Evolutionary conservation across 2,797 vertebrate genomes (phyloP).

Genomic region (Trematomus bernacchii): DNA sequence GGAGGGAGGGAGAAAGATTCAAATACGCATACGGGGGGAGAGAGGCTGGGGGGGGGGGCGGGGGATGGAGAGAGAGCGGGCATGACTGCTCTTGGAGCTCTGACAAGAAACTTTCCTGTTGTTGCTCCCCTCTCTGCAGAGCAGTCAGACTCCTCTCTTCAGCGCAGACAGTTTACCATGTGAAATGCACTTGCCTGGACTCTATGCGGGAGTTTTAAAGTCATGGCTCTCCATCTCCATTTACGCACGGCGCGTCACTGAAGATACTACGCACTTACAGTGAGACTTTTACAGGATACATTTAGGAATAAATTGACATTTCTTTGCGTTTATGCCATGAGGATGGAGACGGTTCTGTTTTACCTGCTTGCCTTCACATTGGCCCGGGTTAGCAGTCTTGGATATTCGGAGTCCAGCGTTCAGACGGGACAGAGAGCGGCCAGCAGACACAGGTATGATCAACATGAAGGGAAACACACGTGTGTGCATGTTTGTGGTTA

Average conservation of each 20-base stretch:
- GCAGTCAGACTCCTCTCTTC: not conserved
- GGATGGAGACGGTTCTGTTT: conserved; percentile 60
- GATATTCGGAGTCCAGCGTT: conserved; percentile 67
- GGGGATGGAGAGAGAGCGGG: conserved; percentile 35
- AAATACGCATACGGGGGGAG: too few species aligned
- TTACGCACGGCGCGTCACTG: conserved; percentile 4
- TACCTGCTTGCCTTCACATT: conserved; percentile 62
- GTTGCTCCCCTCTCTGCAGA: conserved; percentile 24
- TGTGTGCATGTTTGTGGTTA: not conserved
- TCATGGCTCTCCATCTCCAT: conserved; percentile 26
- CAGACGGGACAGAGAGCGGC: conserved; percentile 77
- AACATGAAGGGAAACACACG: not conserved
- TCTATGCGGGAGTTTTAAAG: conserved; percentile 7
- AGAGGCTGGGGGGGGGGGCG: not conserved
- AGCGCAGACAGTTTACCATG: conserved; percentile 1
- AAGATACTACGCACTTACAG: not conserved
- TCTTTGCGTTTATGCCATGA: not conserved
- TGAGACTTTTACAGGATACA: not conserved
- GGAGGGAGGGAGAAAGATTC: too few species aligned
- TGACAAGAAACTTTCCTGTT: conserved; percentile 64
- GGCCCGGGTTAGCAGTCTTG: conserved; percentile 52
- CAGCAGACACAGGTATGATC: conserved; percentile 84
- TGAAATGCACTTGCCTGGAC: conserved; percentile 64
- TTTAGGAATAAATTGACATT: conserved; percentile 42
- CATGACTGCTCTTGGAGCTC: conserved; percentile 47